Evolutionary conservation across 1,140 invertebrate species (phyloP).

Genomic region (Zaprionus nigranus): DNA sequence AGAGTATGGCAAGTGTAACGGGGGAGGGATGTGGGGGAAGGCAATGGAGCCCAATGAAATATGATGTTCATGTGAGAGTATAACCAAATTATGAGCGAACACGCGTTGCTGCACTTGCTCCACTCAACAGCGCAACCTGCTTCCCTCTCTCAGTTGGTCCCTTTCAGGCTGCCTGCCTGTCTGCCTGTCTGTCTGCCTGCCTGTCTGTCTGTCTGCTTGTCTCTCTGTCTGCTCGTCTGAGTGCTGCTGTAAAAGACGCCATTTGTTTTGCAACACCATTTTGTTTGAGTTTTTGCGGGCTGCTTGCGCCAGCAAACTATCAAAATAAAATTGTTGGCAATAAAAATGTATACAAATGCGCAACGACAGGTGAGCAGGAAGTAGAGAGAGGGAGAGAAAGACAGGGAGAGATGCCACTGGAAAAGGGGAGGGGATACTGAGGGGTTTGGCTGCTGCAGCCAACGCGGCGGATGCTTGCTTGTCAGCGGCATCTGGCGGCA

Average conservation of each 20-base stretch:
- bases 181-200: background rate
- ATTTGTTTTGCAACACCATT: slow-evolving; percentile 81
- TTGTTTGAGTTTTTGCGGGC: slow-evolving; percentile 69
- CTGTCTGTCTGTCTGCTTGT: background rate
- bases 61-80: slow-evolving; percentile 11
- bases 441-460: background rate
- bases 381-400: background rate
- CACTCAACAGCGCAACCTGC: background rate
- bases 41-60: slow-evolving; percentile 1
- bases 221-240: slow-evolving; percentile 11
- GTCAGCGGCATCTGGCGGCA: slow-evolving; percentile 32
- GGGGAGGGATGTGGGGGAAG: too few species aligned
- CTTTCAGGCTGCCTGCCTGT: background rate
- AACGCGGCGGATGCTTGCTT: background rate
- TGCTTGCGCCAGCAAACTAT: slow-evolving; percentile 59
- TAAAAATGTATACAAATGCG: slow-evolving; percentile 80
- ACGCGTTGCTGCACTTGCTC: slow-evolving; percentile 50
- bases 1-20: too few species aligned
- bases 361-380: slow-evolving; percentile 63
- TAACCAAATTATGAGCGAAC: slow-evolving; percentile 75
- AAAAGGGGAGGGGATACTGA: background rate
- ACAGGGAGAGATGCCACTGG: background rate
- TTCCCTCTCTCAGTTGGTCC: background rate
- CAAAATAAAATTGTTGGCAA: slow-evolving; percentile 79
- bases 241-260: slow-evolving; percentile 68